phyloP scores from a whole-genome alignment of 2,888 invertebrate species.

The Agrochola circellaris region DNA sequence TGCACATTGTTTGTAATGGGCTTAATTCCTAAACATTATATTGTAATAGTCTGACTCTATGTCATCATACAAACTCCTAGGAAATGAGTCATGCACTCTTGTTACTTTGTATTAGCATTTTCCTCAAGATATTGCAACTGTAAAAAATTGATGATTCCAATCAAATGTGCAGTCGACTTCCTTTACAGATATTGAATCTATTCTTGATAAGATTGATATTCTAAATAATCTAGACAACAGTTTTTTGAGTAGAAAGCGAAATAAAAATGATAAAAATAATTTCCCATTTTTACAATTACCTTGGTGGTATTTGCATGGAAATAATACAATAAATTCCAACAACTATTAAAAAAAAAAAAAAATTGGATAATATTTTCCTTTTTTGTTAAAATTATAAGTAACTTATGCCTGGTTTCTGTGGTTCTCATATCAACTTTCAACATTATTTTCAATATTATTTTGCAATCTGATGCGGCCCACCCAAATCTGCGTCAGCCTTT shows the following conservation, averaged over 20 bases:
- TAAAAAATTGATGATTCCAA: slow-evolving; percentile 18
- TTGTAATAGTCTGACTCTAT: slow-evolving; percentile 13
- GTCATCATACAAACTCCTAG: slow-evolving; percentile 19
- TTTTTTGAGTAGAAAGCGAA: neutral
- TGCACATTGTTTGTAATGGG: neutral
- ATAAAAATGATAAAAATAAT: neutral
- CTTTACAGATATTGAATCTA: neutral
- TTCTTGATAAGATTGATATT: slow-evolving; percentile 21
- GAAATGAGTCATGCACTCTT: slow-evolving; percentile 11
- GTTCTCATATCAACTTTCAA: no score
- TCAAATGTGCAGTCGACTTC: slow-evolving; percentile 17
- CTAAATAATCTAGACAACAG: neutral
- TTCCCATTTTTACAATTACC: neutral
- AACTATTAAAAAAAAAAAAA: neutral
- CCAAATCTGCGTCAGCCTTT: no score
- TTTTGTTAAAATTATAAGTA: neutral
- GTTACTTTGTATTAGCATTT: neutral
- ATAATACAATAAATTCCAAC: neutral
- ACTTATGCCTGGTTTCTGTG: neutral
- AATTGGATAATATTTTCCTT: neutral
- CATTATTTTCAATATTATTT: no score
- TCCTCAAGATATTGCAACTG: slow-evolving; percentile 16
- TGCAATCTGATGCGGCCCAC: no score
- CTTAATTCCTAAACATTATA: neutral
- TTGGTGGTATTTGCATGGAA: neutral